Conservation (phyloP, 2,888 invertebrate genomes). For the Stenurella melanura region DNA sequence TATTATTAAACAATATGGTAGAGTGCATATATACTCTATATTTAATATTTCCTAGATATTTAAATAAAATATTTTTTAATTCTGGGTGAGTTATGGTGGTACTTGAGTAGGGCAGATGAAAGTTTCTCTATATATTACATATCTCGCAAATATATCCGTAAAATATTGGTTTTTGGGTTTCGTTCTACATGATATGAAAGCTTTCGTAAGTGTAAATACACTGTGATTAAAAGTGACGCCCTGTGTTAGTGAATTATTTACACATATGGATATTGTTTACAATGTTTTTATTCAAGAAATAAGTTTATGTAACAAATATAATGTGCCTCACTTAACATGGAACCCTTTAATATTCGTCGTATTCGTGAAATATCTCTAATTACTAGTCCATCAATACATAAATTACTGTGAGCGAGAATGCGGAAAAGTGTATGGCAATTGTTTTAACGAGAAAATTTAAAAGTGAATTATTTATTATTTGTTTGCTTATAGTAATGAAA, state of each 20-base stretch:
- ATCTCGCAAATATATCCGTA: neutral
- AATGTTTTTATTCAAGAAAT: no score
- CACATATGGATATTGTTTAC: neutral
- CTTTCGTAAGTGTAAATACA: neutral
- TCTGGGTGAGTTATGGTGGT: conserved; percentile 2
- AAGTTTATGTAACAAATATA: no score
- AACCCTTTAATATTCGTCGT: no score
- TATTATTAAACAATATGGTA: neutral
- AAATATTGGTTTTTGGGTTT: neutral
- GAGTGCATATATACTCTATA: conserved; percentile 1
- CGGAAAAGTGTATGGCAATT: no score
- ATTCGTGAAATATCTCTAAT: no score
- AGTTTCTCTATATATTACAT: conserved; percentile 2
- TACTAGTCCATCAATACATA: no score
- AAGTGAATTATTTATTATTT: no score
- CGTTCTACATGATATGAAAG: neutral
- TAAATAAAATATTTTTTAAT: conserved; percentile 7
- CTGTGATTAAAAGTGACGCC: neutral
- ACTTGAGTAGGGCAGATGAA: conserved; percentile 4
- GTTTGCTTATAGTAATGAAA: no score
- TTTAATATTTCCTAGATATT: conserved; percentile 7
- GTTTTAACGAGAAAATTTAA: no score
- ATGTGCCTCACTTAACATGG: no score
- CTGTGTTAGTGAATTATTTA: neutral
- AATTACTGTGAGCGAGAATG: no score